Conservation (phyloP, 1,140 invertebrate genomes). For the Cotesia typhae region DNA sequence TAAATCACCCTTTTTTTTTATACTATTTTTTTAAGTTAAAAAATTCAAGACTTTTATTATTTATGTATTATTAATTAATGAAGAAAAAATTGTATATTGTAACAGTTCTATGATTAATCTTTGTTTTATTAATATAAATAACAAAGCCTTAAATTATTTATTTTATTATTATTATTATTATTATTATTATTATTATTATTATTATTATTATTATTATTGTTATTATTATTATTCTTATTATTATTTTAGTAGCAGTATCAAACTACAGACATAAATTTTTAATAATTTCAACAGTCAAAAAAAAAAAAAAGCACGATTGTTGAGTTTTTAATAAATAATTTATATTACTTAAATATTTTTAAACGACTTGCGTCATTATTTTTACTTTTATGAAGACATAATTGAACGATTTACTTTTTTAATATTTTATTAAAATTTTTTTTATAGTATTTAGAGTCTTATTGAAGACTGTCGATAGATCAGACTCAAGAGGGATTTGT, state of each 20-base stretch:
- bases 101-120: too few relatives aligned
- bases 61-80: too few relatives aligned
- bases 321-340: constrained; percentile 26
- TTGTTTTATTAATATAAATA: too few relatives aligned
- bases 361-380: constrained; percentile 13
- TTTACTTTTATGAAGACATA: not conserved
- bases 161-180: too few relatives aligned
- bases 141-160: too few relatives aligned
- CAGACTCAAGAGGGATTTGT: constrained; percentile 10
- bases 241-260: constrained; percentile 22
- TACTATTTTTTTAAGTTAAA: too few relatives aligned
- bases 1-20: too few relatives aligned
- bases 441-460: constrained; percentile 5
- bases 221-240: not conserved
- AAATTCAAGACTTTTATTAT: too few relatives aligned
- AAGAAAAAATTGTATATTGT: too few relatives aligned
- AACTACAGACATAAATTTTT: constrained; percentile 25
- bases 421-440: not conserved
- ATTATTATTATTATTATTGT: not conserved
- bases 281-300: constrained; percentile 41
- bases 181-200: not conserved
- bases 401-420: too few relatives aligned
- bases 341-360: constrained; percentile 15
- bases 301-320: constrained; percentile 32
- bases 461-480: constrained; percentile 12